Evolutionary conservation across 2,797 vertebrate genomes (phyloP).

Genomic region (Eremophila alpestris): DNA sequence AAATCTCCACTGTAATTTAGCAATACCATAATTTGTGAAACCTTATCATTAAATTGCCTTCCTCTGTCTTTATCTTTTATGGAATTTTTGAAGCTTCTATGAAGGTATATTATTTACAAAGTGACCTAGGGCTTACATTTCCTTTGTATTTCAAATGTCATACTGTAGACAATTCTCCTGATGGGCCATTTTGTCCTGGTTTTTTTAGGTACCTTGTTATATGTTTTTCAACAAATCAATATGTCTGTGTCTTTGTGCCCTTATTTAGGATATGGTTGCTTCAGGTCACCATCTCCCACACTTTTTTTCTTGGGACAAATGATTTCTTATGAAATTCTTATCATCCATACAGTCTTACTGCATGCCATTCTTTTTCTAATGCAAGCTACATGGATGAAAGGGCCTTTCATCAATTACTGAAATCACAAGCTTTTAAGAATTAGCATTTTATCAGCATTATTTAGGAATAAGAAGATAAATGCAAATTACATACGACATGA

Average conservation of each 20-base stretch:
- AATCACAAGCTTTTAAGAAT: background rate
- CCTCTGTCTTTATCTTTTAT: background rate
- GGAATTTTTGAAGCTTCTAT: background rate
- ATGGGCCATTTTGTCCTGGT: background rate
- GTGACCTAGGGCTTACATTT: background rate
- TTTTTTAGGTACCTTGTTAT: background rate
- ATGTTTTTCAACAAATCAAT: background rate
- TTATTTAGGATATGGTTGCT: background rate
- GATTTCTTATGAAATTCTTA: background rate
- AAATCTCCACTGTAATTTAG: slow-evolving; percentile 2
- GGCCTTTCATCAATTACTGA: background rate
- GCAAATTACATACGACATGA: background rate
- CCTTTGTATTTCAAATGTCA: background rate
- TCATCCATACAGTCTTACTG: background rate
- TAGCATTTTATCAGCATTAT: background rate
- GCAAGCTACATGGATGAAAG: background rate
- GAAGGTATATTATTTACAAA: background rate
- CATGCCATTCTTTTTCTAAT: background rate
- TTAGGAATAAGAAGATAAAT: background rate
- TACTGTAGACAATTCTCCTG: background rate
- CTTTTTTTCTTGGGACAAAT: background rate
- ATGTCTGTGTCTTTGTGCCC: background rate
- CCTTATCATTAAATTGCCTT: slow-evolving; percentile 3
- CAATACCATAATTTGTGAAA: background rate
- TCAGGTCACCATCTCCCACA: background rate